phyloP scores from a whole-genome alignment of 2,888 invertebrate species.

The Papilio protenor region DNA sequence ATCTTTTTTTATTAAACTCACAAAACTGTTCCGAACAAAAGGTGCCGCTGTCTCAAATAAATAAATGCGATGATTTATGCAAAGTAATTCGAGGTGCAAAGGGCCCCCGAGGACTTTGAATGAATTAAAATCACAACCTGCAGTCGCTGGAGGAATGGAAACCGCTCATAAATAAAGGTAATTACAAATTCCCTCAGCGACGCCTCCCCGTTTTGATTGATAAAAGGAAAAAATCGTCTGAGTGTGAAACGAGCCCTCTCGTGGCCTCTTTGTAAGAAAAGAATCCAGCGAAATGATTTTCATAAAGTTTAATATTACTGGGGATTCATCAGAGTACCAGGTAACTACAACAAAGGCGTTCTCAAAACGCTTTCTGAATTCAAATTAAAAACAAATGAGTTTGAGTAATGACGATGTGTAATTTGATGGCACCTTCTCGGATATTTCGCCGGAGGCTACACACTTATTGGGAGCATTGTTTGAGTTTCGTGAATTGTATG shows the following conservation, averaged over 20 bases:
- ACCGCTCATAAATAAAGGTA: conserved; percentile 81
- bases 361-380: conserved; percentile 51
- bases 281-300: conserved; percentile 57
- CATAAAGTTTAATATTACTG: conserved; percentile 59
- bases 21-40: conserved; percentile 63
- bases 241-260: conserved; percentile 56
- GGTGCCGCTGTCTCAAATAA: conserved; percentile 67
- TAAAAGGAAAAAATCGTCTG: conserved; percentile 56
- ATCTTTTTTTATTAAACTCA: conserved; percentile 28
- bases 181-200: conserved; percentile 64
- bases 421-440: conserved; percentile 55
- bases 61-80: conserved; percentile 77
- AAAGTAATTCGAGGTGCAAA: conserved; percentile 81
- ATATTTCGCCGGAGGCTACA: conserved; percentile 30
- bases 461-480: conserved; percentile 35
- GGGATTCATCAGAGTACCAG: conserved; percentile 51
- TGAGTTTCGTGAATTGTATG: conserved; percentile 18
- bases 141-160: conserved; percentile 71
- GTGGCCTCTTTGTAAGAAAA: conserved; percentile 47
- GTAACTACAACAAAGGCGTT: conserved; percentile 51
- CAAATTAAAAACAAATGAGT: conserved; percentile 55
- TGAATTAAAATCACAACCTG: conserved; percentile 82
- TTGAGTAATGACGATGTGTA: conserved; percentile 60
- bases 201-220: conserved; percentile 60
- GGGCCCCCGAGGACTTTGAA: conserved; percentile 68